These are phyloP conservation scores for Monochamus saltuarius DNA, from an alignment of 1,140 invertebrate genomes.

Conservation along the genomic window DNA sequence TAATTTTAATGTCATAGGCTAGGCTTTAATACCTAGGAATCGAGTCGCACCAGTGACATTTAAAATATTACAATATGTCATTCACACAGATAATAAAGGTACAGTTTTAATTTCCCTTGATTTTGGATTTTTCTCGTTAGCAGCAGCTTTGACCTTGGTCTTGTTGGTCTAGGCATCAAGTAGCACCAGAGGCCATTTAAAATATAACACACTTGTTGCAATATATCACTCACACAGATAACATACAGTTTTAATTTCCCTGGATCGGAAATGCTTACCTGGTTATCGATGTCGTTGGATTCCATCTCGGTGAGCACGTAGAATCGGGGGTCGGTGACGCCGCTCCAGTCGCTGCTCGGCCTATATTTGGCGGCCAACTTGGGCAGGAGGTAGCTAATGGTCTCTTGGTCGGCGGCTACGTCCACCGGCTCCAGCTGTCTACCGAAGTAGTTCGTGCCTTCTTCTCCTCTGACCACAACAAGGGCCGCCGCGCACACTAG, in stretches of 20 bases:
- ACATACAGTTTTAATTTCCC: neutral
- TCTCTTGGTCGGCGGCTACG: conserved; percentile 45
- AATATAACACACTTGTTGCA: too few relatives aligned
- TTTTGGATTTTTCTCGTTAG: too few relatives aligned
- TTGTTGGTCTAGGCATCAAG: too few relatives aligned
- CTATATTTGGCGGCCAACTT: conserved; percentile 49
- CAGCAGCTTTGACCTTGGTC: too few relatives aligned
- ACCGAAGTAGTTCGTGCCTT: conserved; percentile 33
- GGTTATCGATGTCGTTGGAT: conserved; percentile 38
- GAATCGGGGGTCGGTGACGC: conserved; percentile 43
- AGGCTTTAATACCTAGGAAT: too few relatives aligned
- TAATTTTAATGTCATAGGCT: too few relatives aligned
- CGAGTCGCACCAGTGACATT: too few relatives aligned
- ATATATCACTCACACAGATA: too few relatives aligned
- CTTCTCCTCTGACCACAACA: conserved; percentile 41
- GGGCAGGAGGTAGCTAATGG: conserved; percentile 48
- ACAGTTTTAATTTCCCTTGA: too few relatives aligned
- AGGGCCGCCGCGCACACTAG: conserved; percentile 45
- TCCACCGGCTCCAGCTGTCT: conserved; percentile 38
- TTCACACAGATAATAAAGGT: too few relatives aligned
- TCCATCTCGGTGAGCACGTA: conserved; percentile 48
- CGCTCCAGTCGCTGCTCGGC: conserved; percentile 41
- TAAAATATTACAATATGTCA: too few relatives aligned
- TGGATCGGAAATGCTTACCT: conserved; percentile 24
- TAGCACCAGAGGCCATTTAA: too few relatives aligned